Base-by-base conservation (phyloP, 2,888 invertebrate species). In the Loripinus fragilis region DNA sequence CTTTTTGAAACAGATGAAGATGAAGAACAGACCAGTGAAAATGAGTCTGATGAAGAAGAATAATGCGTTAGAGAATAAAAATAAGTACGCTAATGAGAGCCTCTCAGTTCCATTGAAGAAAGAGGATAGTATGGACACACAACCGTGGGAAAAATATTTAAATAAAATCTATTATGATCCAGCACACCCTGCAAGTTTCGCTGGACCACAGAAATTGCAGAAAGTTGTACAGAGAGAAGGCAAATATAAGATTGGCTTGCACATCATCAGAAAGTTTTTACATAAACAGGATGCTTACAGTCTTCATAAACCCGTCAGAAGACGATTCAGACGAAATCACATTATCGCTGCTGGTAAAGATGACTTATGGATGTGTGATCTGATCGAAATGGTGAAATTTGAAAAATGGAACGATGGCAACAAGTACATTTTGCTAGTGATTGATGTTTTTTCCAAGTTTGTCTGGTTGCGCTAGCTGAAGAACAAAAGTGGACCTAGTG, bases 361-460 rank as follows among this genome's bases (percentile, higher is more conserved):
- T 45, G 76, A 84, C 35, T 73, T 80, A 17, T 84, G 81, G 73
- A 69, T 66, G 64, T 74, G 71, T 10, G 80, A 83, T 45, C 64
- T 80, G 0, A n/a, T n/a, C n/a, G n/a, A n/a, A n/a, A 82, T 80
- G 66, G 85, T 65, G 0, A 80, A 83, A 50, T 76, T 76, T 67
- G 33, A 55, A 2, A 71, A 74, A 25, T 70, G 67, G 28, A 79
- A 74, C 25, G 23, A 76, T n/a, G 79, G 73, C 2, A 73, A 45
- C 12, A 68, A 48, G 5, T 77, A 69, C 25, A 35, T 80, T 7
- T 33, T 74, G 20, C 68, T 74, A 12, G 76, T 80, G 35, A 76
- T 69, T 15, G 78, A 82, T 28, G 60, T 76, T 12, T 76, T 78
- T 20, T 76, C 74, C n/a, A 76, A 81, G 35, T 78, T 71, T 28